phyloP scores from a whole-genome alignment of 2,888 invertebrate genomes.

The Urechis unicinctus region DNA sequence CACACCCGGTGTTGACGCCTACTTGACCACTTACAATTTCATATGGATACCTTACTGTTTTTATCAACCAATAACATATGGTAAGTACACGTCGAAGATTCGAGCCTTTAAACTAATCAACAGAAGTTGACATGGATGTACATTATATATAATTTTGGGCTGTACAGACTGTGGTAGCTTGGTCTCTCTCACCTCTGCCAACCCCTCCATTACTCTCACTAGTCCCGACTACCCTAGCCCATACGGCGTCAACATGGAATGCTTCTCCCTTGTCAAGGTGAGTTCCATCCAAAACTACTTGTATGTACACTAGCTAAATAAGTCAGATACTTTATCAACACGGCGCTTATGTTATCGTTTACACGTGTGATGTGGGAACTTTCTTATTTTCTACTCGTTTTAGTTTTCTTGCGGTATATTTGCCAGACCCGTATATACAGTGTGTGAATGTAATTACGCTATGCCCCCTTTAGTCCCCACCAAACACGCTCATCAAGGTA shows the following conservation, averaged over 20 bases:
- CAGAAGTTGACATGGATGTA: no score
- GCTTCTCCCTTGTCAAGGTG: neutral
- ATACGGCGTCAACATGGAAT: neutral
- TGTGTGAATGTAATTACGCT: no score
- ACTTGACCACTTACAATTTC: neutral
- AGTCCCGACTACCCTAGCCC: neutral
- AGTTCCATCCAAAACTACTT: no score
- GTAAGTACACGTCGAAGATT: neutral
- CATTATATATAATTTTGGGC: no score
- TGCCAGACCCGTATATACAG: no score
- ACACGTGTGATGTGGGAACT: no score
- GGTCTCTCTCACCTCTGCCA: neutral
- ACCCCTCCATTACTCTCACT: neutral
- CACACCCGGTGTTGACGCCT: neutral
- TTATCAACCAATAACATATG: neutral
- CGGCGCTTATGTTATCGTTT: no score
- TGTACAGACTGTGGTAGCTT: neutral
- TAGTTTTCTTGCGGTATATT: no score
- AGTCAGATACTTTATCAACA: no score
- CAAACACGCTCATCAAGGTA: neutral
- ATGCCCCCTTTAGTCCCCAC: neutral
- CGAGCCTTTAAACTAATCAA: no score
- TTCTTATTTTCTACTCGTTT: no score
- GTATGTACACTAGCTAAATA: no score
- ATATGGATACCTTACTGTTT: neutral